Percentiles rank a stretch among this genome's conserved stretches.
Conservation (phyloP, 2,888 invertebrate genomes). For the Chrysolina haemoptera region DNA sequence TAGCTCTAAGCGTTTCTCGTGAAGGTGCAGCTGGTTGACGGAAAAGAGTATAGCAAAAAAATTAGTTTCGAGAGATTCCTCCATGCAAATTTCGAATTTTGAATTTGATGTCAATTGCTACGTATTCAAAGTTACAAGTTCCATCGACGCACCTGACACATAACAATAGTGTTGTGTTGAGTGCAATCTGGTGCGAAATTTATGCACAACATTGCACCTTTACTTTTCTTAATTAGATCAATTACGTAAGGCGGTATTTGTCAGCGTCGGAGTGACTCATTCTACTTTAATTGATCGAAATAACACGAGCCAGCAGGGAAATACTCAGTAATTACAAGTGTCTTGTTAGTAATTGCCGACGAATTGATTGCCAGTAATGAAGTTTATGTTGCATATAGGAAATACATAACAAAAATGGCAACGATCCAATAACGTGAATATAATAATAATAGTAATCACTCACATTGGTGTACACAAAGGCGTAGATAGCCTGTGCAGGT, state of each 20-base stretch:
- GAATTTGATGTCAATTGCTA: no score
- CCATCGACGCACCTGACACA: constrained; percentile 26
- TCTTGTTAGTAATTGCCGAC: constrained; percentile 27
- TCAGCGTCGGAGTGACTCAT: constrained; percentile 42
- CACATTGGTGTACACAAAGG: no score
- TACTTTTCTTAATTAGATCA: constrained; percentile 46
- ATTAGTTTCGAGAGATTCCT: no score
- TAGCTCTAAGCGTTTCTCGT: no score
- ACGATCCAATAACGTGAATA: constrained; percentile 28
- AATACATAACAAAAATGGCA: constrained; percentile 6
- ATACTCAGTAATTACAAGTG: constrained; percentile 19
- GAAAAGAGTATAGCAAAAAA: no score
- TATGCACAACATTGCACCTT: constrained; percentile 42
- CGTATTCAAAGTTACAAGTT: neutral
- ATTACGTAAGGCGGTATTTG: constrained; percentile 44
- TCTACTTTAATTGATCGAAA: constrained; percentile 38
- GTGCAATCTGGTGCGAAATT: constrained; percentile 36
- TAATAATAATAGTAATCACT: no score
- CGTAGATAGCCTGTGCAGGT: no score
- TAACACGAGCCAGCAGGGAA: constrained; percentile 28
- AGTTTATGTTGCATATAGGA: constrained; percentile 13
- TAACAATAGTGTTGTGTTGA: constrained; percentile 30
- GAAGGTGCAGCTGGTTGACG: no score
- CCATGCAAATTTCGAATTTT: no score
- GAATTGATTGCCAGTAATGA: constrained; percentile 12